A percentile compares a stretch with the other conserved stretches of the same genome.
These are phyloP conservation scores for Diadromus collaris DNA, from an alignment of 2,888 invertebrate species.

Conservation along the genomic window DNA sequence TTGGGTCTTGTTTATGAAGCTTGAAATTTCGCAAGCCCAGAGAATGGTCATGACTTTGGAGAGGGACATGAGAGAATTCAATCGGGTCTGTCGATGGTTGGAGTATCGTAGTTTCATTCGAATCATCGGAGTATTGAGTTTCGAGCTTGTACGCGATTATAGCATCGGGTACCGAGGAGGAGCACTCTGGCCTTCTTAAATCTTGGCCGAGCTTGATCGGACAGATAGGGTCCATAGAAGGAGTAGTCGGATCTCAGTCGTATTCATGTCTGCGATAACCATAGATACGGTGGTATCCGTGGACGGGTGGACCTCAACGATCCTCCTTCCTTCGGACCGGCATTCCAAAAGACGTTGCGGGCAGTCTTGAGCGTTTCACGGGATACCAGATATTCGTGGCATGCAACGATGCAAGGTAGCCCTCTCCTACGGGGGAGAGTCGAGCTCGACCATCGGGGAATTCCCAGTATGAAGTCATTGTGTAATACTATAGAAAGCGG, in stretches of 20 bases:
- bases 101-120: not conserved
- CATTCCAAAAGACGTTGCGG: constrained; percentile 73
- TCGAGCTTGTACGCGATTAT: not conserved
- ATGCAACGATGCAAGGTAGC: constrained; percentile 64
- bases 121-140: not conserved
- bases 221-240: not conserved
- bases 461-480: constrained; percentile 39
- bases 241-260: not conserved
- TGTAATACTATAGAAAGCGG: constrained; percentile 66
- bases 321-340: constrained; percentile 19
- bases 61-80: not conserved
- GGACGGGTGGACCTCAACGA: constrained; percentile 7
- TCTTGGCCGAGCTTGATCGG: not conserved
- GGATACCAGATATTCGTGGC: constrained; percentile 73
- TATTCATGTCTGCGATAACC: not conserved
- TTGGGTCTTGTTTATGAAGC: constrained; percentile 8
- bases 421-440: constrained; percentile 39
- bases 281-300: not conserved
- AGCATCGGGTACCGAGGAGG: not conserved
- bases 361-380: constrained; percentile 71
- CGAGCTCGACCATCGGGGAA: constrained; percentile 32
- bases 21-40: not conserved
- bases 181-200: not conserved
- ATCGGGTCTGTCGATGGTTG: not conserved
- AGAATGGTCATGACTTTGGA: not conserved